Evolutionary conservation across 2,888 invertebrate genomes (phyloP).

Genomic region (Melanostoma mellinum): DNA sequence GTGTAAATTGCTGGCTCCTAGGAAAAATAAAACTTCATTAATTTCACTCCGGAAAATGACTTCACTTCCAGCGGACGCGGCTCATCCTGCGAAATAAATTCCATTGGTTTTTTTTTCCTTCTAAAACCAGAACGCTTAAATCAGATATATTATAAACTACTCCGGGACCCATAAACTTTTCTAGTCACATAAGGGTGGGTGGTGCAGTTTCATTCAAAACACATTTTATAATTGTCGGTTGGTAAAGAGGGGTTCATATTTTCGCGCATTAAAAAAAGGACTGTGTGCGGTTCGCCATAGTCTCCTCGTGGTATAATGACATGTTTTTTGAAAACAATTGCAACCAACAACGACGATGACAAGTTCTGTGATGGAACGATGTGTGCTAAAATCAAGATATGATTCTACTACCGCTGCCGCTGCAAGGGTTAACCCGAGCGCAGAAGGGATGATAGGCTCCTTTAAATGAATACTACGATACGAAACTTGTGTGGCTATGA

Average conservation of each 20-base stretch:
- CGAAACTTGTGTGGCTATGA: neutral
- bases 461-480: slow-evolving; percentile 14
- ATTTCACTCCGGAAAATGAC: slow-evolving; percentile 57
- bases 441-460: slow-evolving; percentile 8
- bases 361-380: slow-evolving; percentile 13
- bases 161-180: slow-evolving; percentile 2
- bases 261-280: slow-evolving; percentile 27
- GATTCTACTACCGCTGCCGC: slow-evolving; percentile 13
- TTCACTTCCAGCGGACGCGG: slow-evolving; percentile 57
- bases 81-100: slow-evolving; percentile 35
- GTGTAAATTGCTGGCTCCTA: slow-evolving; percentile 4
- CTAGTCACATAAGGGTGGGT: neutral
- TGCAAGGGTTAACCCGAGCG: slow-evolving; percentile 16
- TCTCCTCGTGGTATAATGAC: slow-evolving; percentile 37
- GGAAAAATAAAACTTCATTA: slow-evolving; percentile 57
- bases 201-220: slow-evolving; percentile 29
- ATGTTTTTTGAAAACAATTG: slow-evolving; percentile 41
- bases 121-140: slow-evolving; percentile 12
- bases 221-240: slow-evolving; percentile 43
- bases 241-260: slow-evolving; percentile 17
- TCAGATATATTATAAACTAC: slow-evolving; percentile 7
- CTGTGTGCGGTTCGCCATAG: neutral
- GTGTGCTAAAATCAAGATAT: slow-evolving; percentile 32
- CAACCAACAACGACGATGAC: slow-evolving; percentile 17
- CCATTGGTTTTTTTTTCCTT: slow-evolving; percentile 16